Evolutionary conservation across 2,113 vertebrate genomes (phyloP), one percentile per base, ranked within the genome.

Genomic region (Centropus bengalensis): DNA sequence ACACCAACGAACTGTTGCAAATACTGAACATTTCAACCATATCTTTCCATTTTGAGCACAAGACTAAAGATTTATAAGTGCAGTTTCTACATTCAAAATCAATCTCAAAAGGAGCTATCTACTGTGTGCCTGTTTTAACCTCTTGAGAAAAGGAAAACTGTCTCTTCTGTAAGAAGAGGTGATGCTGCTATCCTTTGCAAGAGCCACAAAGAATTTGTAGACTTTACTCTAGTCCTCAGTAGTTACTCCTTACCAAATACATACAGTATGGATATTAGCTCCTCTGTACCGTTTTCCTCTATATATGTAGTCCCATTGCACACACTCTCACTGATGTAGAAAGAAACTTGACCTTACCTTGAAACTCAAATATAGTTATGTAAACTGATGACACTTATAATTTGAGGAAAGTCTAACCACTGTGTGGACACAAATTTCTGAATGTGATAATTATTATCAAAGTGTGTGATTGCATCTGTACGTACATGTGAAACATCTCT

Each of bases 301-400:
- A n/a, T 5, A 2, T 13, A 13, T 6, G 14, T 23, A 14, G 8
- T 84, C 9, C 44, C 10, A 49, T 24, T 30, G 21, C 1, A 3
- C 5, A 51, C 2, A 62, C 5, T 5, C n/a, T 82, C n/a, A 68
- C 9, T 3, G 0, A 52, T 12, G 6, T 1, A 32, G 16, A 54
- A 47, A 66, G 47, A 42, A 64, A 52, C 10, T 24, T 45, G 11
- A 87, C 9, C 15, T 79, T 75, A 68, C 4, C 42, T 38, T 52
- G 28, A 76, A 95, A 82, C 9, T 71, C 20, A 59, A 75, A 60
- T 9, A n/a, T 1, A 59, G 14, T 8, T 21, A 71, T n/a, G 36
- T 36, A 36, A 36, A 36, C 36, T 36, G 36, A 36, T 36, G 36
- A 36, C 36, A 36, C 36, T 36, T 36, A 36, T 36, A 36, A 36